These are phyloP conservation scores for Hirudinaria manillensis DNA, from an alignment of 2,888 invertebrate species.

Conservation along the genomic window DNA sequence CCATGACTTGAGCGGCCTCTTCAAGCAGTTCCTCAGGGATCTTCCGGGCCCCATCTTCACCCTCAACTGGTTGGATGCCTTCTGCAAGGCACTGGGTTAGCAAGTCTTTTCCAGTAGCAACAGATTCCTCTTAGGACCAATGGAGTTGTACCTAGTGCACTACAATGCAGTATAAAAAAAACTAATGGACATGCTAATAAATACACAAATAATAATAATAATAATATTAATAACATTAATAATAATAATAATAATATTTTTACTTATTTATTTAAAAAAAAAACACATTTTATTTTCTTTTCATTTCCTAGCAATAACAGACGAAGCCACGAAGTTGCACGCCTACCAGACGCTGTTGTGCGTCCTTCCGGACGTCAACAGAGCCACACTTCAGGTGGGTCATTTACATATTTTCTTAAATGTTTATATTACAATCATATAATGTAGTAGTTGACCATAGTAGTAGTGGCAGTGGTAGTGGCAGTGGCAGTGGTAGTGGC, in stretches of 20 bases:
- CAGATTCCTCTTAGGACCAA: too few species aligned
- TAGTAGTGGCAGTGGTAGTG: constrained; percentile 2
- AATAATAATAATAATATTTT: neutral
- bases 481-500: neutral
- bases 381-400: constrained; percentile 24
- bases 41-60: constrained; percentile 15
- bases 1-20: constrained; percentile 12
- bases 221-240: neutral
- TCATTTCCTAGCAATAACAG: neutral
- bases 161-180: neutral
- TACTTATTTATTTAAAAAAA: neutral
- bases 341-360: constrained; percentile 23
- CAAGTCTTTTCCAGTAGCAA: neutral
- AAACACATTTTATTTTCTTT: neutral
- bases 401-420: neutral
- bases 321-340: constrained; percentile 5
- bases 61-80: constrained; percentile 25
- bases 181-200: neutral
- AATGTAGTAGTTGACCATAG: constrained; percentile 1
- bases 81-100: constrained; percentile 25
- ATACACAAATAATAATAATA: neutral
- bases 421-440: neutral
- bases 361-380: constrained; percentile 20
- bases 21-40: constrained; percentile 9
- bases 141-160: neutral